Percentiles rank a stretch among this genome's conserved stretches.
These are phyloP conservation scores for Leucania comma DNA, from an alignment of 2,888 invertebrate species.

Conservation along the genomic window DNA sequence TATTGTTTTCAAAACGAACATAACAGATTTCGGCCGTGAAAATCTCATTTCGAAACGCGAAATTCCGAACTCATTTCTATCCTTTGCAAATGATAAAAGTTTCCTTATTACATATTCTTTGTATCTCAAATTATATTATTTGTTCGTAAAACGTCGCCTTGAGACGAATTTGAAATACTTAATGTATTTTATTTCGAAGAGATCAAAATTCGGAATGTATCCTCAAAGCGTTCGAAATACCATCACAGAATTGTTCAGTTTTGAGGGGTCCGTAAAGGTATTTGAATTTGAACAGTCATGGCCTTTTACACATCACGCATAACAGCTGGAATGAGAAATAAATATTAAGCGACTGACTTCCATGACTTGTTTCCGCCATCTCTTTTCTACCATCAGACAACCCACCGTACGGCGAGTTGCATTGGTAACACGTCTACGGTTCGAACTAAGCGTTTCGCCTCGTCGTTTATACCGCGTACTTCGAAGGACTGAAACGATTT, in stretches of 20 bases:
- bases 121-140: conserved; percentile 48
- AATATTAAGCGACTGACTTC: no score
- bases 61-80: conserved; percentile 37
- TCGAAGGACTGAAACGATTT: no score
- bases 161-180: background rate
- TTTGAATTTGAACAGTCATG: conserved; percentile 8
- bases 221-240: conserved; percentile 11
- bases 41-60: conserved; percentile 22
- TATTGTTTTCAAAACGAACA: conserved; percentile 25
- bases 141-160: conserved; percentile 34
- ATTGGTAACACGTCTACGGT: no score
- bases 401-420: no score
- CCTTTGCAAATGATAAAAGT: conserved; percentile 45
- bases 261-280: conserved; percentile 4
- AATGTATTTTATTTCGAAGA: conserved; percentile 9
- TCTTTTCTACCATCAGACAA: no score
- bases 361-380: no score
- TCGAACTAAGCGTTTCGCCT: no score
- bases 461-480: no score
- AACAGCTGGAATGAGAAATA: background rate
- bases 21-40: conserved; percentile 18
- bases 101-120: conserved; percentile 46
- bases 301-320: no score
- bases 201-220: conserved; percentile 13
- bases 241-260: conserved; percentile 3